phyloP scores from a whole-genome alignment of 2,888 invertebrate species.

The Hesperia comma region DNA sequence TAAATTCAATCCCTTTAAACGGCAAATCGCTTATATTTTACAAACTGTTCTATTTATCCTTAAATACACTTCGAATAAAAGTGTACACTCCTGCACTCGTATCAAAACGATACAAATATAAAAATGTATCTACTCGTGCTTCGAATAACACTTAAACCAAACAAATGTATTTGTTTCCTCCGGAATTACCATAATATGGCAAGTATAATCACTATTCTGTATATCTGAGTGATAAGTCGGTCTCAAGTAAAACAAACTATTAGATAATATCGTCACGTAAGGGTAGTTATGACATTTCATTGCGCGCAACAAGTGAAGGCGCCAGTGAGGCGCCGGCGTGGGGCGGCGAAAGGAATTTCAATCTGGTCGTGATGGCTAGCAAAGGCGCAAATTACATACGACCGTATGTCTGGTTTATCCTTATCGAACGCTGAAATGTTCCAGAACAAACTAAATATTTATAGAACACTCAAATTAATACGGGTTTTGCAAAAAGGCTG shows the following conservation, averaged over 20 bases:
- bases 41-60: too few species aligned
- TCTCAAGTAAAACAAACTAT: constrained; percentile 58
- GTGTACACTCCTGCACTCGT: too few species aligned
- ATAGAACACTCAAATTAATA: neutral
- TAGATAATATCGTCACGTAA: constrained; percentile 66
- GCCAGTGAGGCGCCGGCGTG: constrained; percentile 67
- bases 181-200: neutral
- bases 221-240: constrained; percentile 50
- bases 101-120: neutral
- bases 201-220: constrained; percentile 29
- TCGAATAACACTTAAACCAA: neutral
- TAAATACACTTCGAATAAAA: too few species aligned
- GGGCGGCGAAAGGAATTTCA: constrained; percentile 75
- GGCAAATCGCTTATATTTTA: neutral
- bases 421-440: constrained; percentile 29
- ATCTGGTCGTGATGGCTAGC: constrained; percentile 76
- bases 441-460: constrained; percentile 26
- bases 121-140: neutral
- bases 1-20: constrained; percentile 2
- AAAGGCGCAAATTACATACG: constrained; percentile 75
- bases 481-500: too few species aligned
- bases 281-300: constrained; percentile 75
- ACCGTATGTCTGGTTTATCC: constrained; percentile 49
- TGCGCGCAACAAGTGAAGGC: constrained; percentile 75
- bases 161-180: constrained; percentile 3